phyloP scores from a whole-genome alignment of 2,797 vertebrate species.

The Amniataba percoides region DNA sequence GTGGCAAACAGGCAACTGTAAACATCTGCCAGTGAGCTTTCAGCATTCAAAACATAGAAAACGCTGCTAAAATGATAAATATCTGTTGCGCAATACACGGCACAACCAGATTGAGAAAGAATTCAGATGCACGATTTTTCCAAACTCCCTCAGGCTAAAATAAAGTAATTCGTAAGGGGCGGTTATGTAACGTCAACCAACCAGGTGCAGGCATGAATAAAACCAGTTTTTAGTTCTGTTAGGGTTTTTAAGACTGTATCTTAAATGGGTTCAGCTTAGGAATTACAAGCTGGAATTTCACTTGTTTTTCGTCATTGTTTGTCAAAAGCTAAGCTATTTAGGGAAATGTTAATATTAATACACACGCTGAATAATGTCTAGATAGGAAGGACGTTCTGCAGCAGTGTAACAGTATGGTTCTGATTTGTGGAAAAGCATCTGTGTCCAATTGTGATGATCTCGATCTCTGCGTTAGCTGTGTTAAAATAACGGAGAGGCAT shows the following conservation, averaged over 20 bases:
- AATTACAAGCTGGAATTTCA: not conserved
- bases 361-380: not conserved
- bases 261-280: not conserved
- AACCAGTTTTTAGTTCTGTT: not conserved
- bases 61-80: not conserved
- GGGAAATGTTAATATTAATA: not conserved
- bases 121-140: not conserved
- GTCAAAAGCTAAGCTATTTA: not conserved
- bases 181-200: slow-evolving; percentile 3
- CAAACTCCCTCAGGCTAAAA: not conserved
- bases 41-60: too few species aligned
- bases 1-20: not conserved
- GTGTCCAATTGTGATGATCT: not conserved
- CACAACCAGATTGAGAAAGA: not conserved
- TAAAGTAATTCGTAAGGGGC: not conserved
- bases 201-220: not conserved
- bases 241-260: not conserved
- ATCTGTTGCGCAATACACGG: not conserved
- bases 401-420: not conserved
- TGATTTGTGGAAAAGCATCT: not conserved
- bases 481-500: not conserved
- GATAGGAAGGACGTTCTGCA: not conserved
- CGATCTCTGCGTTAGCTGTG: not conserved
- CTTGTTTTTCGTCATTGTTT: too few species aligned
- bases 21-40: not conserved